These are phyloP conservation scores for Pseudopleuronectes americanus DNA, from an alignment of 2,797 vertebrate species.

Conservation along the genomic window DNA sequence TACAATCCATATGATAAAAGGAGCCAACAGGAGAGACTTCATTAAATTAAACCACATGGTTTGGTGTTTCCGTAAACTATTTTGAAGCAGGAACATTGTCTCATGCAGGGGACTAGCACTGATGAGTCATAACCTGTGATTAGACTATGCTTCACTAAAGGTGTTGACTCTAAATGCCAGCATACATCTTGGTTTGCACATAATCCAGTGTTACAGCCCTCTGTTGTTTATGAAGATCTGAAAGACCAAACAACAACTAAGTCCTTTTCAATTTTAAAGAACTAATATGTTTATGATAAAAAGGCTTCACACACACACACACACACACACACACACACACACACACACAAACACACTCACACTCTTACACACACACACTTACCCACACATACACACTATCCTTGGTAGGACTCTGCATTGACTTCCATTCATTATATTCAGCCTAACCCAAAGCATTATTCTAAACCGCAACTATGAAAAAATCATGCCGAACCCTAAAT, in stretches of 20 bases:
- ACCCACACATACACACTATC: background rate
- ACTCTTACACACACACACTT: background rate
- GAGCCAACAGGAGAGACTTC: conserved; percentile 4
- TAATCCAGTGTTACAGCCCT: conserved; percentile 19
- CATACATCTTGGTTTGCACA: conserved; percentile 14
- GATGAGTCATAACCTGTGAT: conserved; percentile 24
- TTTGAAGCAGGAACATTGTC: conserved; percentile 20
- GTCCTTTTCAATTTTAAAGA: too few relatives aligned
- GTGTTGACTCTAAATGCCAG: conserved; percentile 5
- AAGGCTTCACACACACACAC: background rate
- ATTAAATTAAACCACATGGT: conserved; percentile 21
- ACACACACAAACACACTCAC: background rate
- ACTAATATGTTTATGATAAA: background rate
- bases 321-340: background rate
- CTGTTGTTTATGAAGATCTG: conserved; percentile 13
- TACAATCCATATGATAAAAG: background rate
- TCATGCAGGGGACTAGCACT: conserved; percentile 16
- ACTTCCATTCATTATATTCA: too few relatives aligned
- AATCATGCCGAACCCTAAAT: too few relatives aligned
- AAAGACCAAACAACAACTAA: conserved; percentile 8
- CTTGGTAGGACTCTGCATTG: too few relatives aligned
- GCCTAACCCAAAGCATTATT: too few relatives aligned
- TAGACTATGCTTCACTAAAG: conserved; percentile 6
- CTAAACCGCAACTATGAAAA: too few relatives aligned
- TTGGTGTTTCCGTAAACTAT: background rate